These are phyloP conservation scores for Microcebus jonahi DNA, from an alignment of 2,113 vertebrate species.

Conservation along the genomic window DNA sequence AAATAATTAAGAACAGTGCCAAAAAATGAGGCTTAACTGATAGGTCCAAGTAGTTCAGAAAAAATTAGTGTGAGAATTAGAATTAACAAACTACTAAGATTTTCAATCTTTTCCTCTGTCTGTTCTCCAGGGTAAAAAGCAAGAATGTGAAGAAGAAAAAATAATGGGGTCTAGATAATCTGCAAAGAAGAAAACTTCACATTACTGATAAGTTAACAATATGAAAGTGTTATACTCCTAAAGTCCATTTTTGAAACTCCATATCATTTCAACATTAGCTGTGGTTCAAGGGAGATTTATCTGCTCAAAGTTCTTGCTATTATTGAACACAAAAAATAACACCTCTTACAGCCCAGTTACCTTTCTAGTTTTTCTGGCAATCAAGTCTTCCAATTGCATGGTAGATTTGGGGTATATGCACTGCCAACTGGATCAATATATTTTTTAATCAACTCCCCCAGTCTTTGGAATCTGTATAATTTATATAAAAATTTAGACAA, in stretches of 20 bases:
- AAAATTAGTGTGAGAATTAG: neutral
- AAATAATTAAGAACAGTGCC: neutral
- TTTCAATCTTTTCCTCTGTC: constrained; percentile 23
- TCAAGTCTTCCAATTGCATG: constrained; percentile 5
- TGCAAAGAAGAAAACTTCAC: neutral
- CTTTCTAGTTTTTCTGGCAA: constrained; percentile 54
- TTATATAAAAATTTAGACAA: constrained; percentile 48
- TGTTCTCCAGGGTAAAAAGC: neutral
- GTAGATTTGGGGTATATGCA: constrained; percentile 31
- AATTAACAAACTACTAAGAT: neutral
- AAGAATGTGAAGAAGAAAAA: neutral
- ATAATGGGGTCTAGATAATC: neutral
- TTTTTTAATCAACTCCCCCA: constrained; percentile 19
- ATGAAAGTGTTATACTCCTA: neutral
- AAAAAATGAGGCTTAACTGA: neutral
- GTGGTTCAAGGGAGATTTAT: neutral
- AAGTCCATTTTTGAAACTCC: neutral
- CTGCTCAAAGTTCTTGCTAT: constrained; percentile 5
- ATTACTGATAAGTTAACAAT: neutral
- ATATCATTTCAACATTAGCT: neutral
- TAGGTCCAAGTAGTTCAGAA: neutral
- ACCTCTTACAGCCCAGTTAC: constrained; percentile 5
- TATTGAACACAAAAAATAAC: constrained; percentile 37
- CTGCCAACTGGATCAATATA: neutral
- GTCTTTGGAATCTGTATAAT: constrained; percentile 32